Evolutionary conservation across 2,888 invertebrate genomes (phyloP).

Genomic region (Philonicus albiceps): DNA sequence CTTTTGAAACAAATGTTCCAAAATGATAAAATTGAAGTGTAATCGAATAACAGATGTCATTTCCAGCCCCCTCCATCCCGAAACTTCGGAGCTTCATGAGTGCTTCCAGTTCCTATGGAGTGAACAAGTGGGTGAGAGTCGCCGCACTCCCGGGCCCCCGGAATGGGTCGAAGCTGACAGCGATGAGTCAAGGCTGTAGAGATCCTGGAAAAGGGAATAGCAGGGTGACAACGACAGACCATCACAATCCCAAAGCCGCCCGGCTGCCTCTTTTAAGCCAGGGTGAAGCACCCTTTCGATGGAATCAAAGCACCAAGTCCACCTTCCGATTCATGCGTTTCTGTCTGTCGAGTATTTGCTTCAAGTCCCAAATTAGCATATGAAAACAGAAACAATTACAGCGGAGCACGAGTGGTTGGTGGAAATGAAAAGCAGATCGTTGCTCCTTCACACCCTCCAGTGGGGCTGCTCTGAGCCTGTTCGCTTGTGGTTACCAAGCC

Average conservation of each 20-base stretch:
- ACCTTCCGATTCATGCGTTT: slow-evolving; percentile 35
- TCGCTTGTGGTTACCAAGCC: slow-evolving; percentile 24
- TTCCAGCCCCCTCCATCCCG: slow-evolving; percentile 44
- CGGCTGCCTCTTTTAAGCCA: slow-evolving; percentile 37
- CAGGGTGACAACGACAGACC: slow-evolving; percentile 19
- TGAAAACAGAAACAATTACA: slow-evolving; percentile 49
- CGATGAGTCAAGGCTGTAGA: slow-evolving; percentile 27
- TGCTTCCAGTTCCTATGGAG: neutral
- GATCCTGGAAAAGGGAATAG: neutral
- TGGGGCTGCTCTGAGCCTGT: neutral
- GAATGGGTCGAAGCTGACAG: neutral
- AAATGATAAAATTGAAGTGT: slow-evolving; percentile 49
- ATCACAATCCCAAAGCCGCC: neutral
- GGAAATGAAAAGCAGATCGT: slow-evolving; percentile 40
- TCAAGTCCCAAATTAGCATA: slow-evolving; percentile 48
- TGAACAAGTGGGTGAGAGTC: neutral
- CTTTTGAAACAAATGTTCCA: slow-evolving; percentile 49
- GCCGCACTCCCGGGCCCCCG: neutral
- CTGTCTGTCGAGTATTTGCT: slow-evolving; percentile 33
- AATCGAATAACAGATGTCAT: slow-evolving; percentile 49
- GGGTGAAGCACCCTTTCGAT: slow-evolving; percentile 42
- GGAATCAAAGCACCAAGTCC: slow-evolving; percentile 23
- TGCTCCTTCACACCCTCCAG: neutral
- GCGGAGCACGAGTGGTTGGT: slow-evolving; percentile 28
- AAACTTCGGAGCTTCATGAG: neutral